phyloP scores from a whole-genome alignment of 1,140 invertebrate species.

The Tetragonula clypearis region DNA sequence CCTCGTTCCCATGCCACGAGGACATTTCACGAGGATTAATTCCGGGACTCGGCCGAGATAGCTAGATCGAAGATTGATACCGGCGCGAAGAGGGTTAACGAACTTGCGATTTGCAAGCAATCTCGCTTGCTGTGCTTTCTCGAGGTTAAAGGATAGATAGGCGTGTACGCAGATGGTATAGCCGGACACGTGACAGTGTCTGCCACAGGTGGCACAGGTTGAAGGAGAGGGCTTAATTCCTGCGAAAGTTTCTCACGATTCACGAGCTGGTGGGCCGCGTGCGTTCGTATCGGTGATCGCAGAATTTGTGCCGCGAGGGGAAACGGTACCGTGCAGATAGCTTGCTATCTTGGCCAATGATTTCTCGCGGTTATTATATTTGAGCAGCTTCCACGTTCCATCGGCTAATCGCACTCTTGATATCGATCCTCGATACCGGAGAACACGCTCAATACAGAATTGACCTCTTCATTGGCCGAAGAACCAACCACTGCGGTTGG shows the following conservation, averaged over 20 bases:
- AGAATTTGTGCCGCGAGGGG: slow-evolving; percentile 48
- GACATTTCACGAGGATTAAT: slow-evolving; percentile 29
- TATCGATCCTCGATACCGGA: not conserved
- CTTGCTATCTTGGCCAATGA: slow-evolving; percentile 40
- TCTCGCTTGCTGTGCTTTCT: slow-evolving; percentile 35
- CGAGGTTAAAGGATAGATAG: slow-evolving; percentile 17
- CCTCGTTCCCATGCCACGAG: not conserved
- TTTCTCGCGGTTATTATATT: slow-evolving; percentile 50
- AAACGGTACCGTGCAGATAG: slow-evolving; percentile 38
- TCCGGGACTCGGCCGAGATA: not conserved
- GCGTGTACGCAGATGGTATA: not conserved
- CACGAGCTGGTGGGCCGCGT: slow-evolving; percentile 40
- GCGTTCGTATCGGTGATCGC: slow-evolving; percentile 54
- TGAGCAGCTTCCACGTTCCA: slow-evolving; percentile 11
- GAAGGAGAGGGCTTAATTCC: slow-evolving; percentile 41
- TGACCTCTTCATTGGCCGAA: no score
- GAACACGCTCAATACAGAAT: not conserved
- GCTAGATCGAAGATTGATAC: slow-evolving; percentile 14
- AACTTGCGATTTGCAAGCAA: slow-evolving; percentile 27
- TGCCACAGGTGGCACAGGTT: slow-evolving; percentile 6
- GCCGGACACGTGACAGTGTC: slow-evolving; percentile 14
- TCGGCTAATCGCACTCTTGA: not conserved
- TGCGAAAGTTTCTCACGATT: slow-evolving; percentile 64
- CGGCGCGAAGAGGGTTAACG: slow-evolving; percentile 17
- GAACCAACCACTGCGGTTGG: not conserved